phyloP scores from a whole-genome alignment of 2,797 vertebrate species.

The Takifugu ocellatus region DNA sequence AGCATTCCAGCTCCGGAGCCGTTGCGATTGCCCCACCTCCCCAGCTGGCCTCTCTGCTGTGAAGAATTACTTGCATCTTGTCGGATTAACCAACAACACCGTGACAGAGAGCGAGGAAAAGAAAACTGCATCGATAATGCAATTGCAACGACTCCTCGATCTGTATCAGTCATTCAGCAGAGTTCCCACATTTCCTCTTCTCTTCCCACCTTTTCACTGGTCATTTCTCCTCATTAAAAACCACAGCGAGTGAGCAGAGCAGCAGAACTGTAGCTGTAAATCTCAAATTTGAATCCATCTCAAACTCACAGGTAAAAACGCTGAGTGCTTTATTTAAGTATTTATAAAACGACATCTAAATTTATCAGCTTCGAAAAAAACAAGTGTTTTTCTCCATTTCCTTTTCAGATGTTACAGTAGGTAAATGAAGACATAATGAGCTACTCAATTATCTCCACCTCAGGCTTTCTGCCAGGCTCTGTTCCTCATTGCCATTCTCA shows the following conservation, averaged over 20 bases:
- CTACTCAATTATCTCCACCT: conserved; percentile 34
- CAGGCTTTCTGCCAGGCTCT: conserved; percentile 43
- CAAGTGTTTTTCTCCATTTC: background rate
- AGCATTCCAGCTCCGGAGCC: background rate
- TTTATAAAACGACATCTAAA: background rate
- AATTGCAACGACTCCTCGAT: conserved; percentile 18
- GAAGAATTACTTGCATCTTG: conserved; percentile 34
- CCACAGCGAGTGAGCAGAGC: conserved; percentile 11
- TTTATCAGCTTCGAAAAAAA: conserved; percentile 7
- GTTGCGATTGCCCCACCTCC: background rate
- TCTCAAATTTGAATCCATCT: conserved; percentile 50
- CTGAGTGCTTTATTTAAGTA: too few species aligned
- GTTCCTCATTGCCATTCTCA: conserved; percentile 46
- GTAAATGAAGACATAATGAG: conserved; percentile 52
- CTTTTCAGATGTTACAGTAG: conserved; percentile 32
- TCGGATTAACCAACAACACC: conserved; percentile 20
- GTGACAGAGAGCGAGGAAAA: background rate
- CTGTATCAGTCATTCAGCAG: conserved; percentile 8
- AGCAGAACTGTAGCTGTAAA: conserved; percentile 37
- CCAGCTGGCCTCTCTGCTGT: conserved; percentile 26
- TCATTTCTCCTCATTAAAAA: conserved; percentile 32
- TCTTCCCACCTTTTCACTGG: conserved; percentile 5
- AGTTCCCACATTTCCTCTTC: conserved; percentile 2
- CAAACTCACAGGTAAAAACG: conserved; percentile 7
- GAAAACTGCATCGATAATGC: conserved; percentile 1